Evolutionary conservation across 2,113 vertebrate species (phyloP), one percentile per base, ranked within the genome.

Genomic region (Gnathonemus echidnorhynchus): DNA sequence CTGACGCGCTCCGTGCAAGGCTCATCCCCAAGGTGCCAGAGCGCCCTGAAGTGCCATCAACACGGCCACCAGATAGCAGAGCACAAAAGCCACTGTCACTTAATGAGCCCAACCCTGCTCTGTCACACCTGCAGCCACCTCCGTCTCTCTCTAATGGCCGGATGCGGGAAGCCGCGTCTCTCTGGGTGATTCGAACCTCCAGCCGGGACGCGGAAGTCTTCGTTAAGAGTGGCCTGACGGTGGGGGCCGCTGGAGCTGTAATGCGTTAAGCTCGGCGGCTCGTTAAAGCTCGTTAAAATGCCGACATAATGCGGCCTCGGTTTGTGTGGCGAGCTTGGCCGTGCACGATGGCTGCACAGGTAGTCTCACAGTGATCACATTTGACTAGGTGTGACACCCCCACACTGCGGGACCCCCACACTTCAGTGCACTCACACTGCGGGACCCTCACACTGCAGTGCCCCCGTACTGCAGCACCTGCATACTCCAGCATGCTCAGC

Each of bases 71-170:
- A 86, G 77, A 89, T 45, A 90, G 74, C 45, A 4, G 48, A 52
- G 46, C 66, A 86, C 53, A 62, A 90, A 84, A 80, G n/a, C 46
- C 49, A 52, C 31, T 88, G 88, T 90, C 62, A 88, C n/a, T 89
- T 89, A 31, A 62, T 27, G 88, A 85, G 52, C 15, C 74, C 50
- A 11, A 17, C 39, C 19, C 52, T 89, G 49, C 83, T 49, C 42
- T 88, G 66, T 89, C 90, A 87, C 88, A 31, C 45, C n/a, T 6
- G 77, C n/a, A 21, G 42, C n/a, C 53, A 13, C 42, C 5, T 88
- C 15, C 90, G 24, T 90, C 87, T 88, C 52, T 52, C 46, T 87
- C 87, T 9, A 93, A 91, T 92, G 90, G 92, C 89, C 88, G 74
- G 88, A 46, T 91, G 89, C 91, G 90, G 86, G 39, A 86, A 53